Percentiles rank a stretch among this genome's conserved stretches.
phyloP scores from a whole-genome alignment of 2,113 vertebrate genomes.

The Accipiter cooperii region DNA sequence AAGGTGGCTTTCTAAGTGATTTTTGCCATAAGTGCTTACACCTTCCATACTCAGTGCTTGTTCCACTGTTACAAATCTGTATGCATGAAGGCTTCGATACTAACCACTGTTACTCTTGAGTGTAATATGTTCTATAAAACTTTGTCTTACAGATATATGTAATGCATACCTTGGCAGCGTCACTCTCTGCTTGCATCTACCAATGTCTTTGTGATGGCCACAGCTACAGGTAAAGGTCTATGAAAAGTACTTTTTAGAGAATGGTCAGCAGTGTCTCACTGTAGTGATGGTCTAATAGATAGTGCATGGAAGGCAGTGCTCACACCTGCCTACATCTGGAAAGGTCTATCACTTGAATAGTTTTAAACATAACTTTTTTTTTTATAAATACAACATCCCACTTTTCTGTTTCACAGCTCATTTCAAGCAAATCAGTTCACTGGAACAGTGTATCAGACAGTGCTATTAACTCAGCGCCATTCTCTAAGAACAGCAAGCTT shows the following conservation, averaged over 20 bases:
- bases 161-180: constrained; percentile 94
- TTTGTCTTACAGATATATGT: constrained; percentile 84
- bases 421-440: constrained; percentile 91
- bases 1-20: neutral
- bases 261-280: neutral
- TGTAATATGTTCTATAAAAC: neutral
- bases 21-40: neutral
- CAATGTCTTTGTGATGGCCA: constrained; percentile 96
- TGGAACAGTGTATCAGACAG: constrained; percentile 90
- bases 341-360: neutral
- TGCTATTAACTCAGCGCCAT: constrained; percentile 82
- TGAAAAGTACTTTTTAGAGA: neutral
- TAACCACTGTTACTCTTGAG: neutral
- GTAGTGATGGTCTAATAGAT: neutral
- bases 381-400: neutral
- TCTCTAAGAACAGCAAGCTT: constrained; percentile 78
- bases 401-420: constrained; percentile 69
- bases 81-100: neutral
- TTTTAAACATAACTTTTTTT: neutral
- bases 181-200: constrained; percentile 96
- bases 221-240: constrained; percentile 82
- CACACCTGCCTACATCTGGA: neutral
- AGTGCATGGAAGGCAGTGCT: neutral
- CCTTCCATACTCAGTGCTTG: neutral
- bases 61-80: neutral